A percentile compares a stretch with the other conserved stretches of the same genome.
These are phyloP conservation scores for Zosterops pallidus DNA, from an alignment of 2,113 vertebrate genomes.

Conservation along the genomic window DNA sequence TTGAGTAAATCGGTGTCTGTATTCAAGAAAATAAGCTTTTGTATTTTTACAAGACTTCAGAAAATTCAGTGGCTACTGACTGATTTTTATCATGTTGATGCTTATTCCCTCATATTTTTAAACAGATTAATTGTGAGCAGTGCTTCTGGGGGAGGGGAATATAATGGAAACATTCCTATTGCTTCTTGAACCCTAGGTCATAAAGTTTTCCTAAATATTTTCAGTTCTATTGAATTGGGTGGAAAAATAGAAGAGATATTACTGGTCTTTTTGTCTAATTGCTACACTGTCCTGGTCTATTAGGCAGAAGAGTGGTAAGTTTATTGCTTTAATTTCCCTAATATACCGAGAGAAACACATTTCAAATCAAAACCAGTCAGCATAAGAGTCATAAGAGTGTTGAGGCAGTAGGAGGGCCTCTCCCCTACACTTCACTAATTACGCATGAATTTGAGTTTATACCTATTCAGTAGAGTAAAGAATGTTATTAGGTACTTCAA, in stretches of 20 bases:
- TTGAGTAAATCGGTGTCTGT: background rate
- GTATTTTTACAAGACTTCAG: background rate
- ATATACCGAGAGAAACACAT: background rate
- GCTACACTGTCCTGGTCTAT: background rate
- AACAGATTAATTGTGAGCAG: background rate
- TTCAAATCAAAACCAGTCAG: background rate
- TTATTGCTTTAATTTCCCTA: background rate
- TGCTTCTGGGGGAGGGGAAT: accelerated
- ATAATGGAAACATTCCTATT: background rate
- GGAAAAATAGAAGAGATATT: background rate
- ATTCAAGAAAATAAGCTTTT: background rate
- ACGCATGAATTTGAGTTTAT: background rate
- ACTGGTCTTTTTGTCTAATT: background rate
- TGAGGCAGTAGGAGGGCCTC: background rate
- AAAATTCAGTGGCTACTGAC: background rate
- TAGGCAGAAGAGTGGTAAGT: background rate
- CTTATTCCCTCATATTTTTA: background rate
- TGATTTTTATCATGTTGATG: background rate
- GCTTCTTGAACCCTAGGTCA: background rate
- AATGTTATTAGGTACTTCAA: background rate
- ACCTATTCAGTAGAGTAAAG: background rate
- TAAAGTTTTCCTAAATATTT: background rate
- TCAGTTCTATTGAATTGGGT: background rate
- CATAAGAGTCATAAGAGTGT: background rate
- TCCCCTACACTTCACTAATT: background rate